These are phyloP conservation scores for Rhinoptilus africanus DNA, from an alignment of 2,113 vertebrate species.

Conservation along the genomic window DNA sequence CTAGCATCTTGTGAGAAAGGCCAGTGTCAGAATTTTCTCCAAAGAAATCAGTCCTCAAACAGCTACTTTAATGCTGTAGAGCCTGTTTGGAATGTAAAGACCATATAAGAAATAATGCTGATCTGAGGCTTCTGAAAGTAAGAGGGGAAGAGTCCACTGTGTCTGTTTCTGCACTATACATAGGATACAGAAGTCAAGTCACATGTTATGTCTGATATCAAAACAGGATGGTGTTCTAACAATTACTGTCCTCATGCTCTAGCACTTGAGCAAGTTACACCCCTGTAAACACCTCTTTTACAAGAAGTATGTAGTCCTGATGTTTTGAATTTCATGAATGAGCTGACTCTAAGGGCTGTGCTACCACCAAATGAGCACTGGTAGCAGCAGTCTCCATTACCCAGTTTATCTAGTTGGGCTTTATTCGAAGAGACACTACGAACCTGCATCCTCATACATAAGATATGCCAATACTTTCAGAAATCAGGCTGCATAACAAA, in stretches of 20 bases:
- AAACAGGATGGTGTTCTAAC: background rate
- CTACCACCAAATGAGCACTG: background rate
- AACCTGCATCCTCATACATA: background rate
- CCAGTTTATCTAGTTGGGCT: background rate
- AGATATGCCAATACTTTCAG: background rate
- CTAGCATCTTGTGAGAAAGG: background rate
- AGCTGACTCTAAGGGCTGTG: background rate
- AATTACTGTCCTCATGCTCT: background rate
- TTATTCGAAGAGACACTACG: background rate
- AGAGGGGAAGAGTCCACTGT: background rate
- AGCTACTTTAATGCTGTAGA: background rate
- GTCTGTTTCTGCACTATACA: background rate
- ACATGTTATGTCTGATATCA: background rate
- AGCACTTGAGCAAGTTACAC: background rate
- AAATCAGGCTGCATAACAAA: background rate
- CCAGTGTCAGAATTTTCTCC: background rate
- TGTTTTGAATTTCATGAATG: background rate
- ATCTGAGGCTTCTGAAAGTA: background rate
- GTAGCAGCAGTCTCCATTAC: background rate
- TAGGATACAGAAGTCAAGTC: background rate
- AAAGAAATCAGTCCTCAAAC: background rate
- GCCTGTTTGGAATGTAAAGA: background rate
- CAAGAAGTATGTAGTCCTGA: accelerated
- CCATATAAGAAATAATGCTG: background rate
- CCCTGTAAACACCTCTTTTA: background rate